Base-by-base conservation (phyloP, 1,140 invertebrate species). In the Archivesica marissinica region DNA sequence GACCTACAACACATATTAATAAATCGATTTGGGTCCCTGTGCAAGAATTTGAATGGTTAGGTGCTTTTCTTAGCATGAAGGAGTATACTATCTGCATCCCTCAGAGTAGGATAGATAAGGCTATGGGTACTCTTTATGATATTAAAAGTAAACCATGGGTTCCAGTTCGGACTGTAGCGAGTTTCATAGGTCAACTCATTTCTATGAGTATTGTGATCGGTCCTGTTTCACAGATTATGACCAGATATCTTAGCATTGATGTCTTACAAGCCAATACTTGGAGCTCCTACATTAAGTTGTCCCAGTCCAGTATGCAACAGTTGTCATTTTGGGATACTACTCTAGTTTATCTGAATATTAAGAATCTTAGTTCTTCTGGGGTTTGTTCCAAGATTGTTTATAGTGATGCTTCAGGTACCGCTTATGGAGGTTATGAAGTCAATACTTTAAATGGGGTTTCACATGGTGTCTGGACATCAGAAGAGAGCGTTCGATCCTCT, bases 341-440 rank as follows among this genome's bases (percentile, higher is more conserved):
- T 44, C 47, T 70, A 70, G 23, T 15, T 13, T 2, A 30, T 50
- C 47, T 61, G 33, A 44, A 64, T n/a, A 54, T 47, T 6, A 61
- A 56, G 1, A 79, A 39, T 39, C 11, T 75, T 2, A 54, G 74
- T 25, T 39, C 28, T n/a, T 0, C n/a, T n/a, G 33, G 78, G 33
- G 38, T 47, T 38, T 85, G 33, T 61, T 35, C 75, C 47, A 23
- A 64, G 17, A 13, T 68, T 9, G 38, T 75, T 2, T 80, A 68
- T 80, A 84, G 76, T 87, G 76, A 87, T 47, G 86, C 76, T 41
- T 76, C 41, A 52, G 61, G 54, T 44, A 81, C 68, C 28, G 70
- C 81, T 39, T 80, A 35, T 77, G 76, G 64, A 17, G 76, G 80
- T 33, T 76, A 56, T n/a, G 39, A 47, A 23, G n/a, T 41, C 0